phyloP scores from a whole-genome alignment of 2,888 invertebrate genomes.

The Tolmerus cingulatus region DNA sequence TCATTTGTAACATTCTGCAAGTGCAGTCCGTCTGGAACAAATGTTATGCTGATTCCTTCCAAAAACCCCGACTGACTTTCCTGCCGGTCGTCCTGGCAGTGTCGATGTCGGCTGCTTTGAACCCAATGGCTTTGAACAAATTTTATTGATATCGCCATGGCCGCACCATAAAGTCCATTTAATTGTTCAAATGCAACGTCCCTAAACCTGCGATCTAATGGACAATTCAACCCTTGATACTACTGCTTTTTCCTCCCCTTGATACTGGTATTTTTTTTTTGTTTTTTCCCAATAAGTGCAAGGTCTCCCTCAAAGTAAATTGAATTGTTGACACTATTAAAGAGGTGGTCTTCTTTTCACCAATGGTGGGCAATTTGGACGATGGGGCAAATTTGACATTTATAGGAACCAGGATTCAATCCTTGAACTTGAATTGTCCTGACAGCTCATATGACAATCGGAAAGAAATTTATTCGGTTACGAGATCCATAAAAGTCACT shows the following conservation, averaged over 20 bases:
- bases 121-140: constrained; percentile 47
- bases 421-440: constrained; percentile 20
- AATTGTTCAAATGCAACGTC: constrained; percentile 34
- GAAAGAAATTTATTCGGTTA: constrained; percentile 44
- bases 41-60: constrained; percentile 17
- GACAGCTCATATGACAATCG: constrained; percentile 38
- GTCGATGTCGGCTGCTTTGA: constrained; percentile 18
- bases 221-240: not conserved
- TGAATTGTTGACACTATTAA: not conserved
- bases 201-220: not conserved
- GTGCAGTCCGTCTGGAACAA: not conserved
- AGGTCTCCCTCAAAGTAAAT: not conserved
- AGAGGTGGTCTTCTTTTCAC: not conserved
- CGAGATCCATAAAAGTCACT: constrained; percentile 61
- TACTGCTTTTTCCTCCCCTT: not conserved
- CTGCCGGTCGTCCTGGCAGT: not conserved
- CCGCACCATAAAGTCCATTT: constrained; percentile 44
- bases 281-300: not conserved
- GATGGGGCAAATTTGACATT: not conserved
- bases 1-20: not conserved
- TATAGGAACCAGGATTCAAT: not conserved
- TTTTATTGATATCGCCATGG: constrained; percentile 45
- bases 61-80: not conserved
- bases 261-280: not conserved
- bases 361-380: not conserved